A percentile compares a stretch with the other conserved stretches of the same genome.
phyloP scores from a whole-genome alignment of 1,140 invertebrate genomes.

The Drosophila malerkotliana region DNA sequence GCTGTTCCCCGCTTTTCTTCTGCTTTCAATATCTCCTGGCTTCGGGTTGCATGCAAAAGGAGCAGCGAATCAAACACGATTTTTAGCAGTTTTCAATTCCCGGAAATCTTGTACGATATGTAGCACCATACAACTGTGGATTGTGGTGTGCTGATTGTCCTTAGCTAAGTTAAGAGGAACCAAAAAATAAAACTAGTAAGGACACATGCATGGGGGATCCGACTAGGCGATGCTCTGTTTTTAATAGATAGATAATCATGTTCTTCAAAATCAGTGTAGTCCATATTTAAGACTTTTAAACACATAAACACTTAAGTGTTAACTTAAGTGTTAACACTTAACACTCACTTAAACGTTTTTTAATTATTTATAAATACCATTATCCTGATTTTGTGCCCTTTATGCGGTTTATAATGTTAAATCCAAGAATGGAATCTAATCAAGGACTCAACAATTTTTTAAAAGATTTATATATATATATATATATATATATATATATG shows the following conservation, averaged over 20 bases:
- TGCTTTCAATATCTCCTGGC: constrained; percentile 6
- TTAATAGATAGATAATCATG: not conserved
- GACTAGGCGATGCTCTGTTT: not conserved
- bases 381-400: no score
- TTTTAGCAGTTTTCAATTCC: constrained; percentile 83
- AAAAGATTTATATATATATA: no score
- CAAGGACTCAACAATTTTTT: no score
- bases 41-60: constrained; percentile 62
- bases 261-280: not conserved
- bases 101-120: constrained; percentile 82
- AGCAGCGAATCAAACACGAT: constrained; percentile 75
- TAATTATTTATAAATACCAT: no score
- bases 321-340: no score
- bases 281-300: no score
- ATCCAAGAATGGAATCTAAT: no score
- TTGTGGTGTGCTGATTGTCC: constrained; percentile 52
- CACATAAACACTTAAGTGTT: no score
- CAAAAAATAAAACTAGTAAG: not conserved
- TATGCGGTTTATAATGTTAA: no score
- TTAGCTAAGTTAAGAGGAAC: not conserved
- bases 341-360: no score
- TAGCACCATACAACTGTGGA: constrained; percentile 67
- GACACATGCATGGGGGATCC: not conserved
- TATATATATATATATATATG: no score
- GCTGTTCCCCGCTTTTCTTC: constrained; percentile 23